These are phyloP conservation scores for Hypena proboscidalis DNA, from an alignment of 2,888 invertebrate species.

Conservation along the genomic window DNA sequence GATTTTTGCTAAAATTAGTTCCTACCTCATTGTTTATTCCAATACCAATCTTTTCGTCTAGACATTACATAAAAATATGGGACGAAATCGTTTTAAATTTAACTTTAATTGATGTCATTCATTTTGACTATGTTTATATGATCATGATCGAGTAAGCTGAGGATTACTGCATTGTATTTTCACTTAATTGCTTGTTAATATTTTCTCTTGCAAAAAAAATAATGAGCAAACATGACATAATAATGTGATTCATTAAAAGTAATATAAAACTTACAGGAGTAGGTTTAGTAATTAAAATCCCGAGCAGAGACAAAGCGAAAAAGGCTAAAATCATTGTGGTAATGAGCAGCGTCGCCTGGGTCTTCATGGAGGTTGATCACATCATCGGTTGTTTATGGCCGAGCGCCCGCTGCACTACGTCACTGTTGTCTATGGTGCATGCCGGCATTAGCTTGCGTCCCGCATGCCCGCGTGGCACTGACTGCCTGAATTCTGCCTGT, in stretches of 20 bases:
- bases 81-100: too few relatives aligned
- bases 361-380: constrained; percentile 54
- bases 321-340: constrained; percentile 64
- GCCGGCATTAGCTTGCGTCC: constrained; percentile 21
- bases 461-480: constrained; percentile 40
- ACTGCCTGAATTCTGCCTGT: constrained; percentile 20
- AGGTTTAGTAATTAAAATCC: constrained; percentile 53
- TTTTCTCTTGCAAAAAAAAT: too few relatives aligned
- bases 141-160: neutral
- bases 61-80: too few relatives aligned
- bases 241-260: neutral
- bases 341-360: constrained; percentile 49
- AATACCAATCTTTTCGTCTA: neutral
- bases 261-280: constrained; percentile 45
- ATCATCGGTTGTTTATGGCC: constrained; percentile 37
- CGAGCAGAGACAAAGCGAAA: constrained; percentile 57
- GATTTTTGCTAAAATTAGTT: constrained; percentile 23
- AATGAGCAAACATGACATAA: neutral
- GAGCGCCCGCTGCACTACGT: constrained; percentile 44
- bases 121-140: neutral
- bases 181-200: too few relatives aligned
- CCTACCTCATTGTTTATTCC: constrained; percentile 5
- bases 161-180: neutral
- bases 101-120: too few relatives aligned
- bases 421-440: constrained; percentile 26